phyloP scores from a whole-genome alignment of 2,113 vertebrate species.

The Gyps fulvus region DNA sequence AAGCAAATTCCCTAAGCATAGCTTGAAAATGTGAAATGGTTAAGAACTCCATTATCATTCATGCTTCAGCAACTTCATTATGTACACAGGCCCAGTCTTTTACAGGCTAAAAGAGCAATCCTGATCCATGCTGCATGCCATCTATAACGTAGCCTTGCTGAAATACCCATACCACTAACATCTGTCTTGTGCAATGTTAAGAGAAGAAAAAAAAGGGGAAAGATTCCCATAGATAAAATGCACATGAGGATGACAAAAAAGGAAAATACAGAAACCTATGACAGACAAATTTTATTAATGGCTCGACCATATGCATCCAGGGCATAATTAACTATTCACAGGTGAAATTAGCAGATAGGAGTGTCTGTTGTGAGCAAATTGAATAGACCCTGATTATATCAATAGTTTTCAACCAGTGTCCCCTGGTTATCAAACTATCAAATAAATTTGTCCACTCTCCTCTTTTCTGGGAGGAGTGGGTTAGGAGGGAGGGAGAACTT shows the following conservation, averaged over 20 bases:
- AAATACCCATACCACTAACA: slow-evolving; percentile 51
- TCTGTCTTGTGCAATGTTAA: slow-evolving; percentile 65
- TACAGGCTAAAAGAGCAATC: slow-evolving; percentile 47
- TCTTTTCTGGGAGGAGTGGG: slow-evolving; percentile 63
- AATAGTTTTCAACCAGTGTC: slow-evolving; percentile 85
- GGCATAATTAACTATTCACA: slow-evolving; percentile 97
- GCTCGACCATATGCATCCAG: slow-evolving; percentile 86
- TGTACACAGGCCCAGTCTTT: slow-evolving; percentile 47
- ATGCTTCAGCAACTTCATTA: slow-evolving; percentile 44
- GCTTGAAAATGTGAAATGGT: neutral
- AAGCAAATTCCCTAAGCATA: neutral
- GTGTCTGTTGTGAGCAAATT: slow-evolving; percentile 82
- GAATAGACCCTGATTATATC: slow-evolving; percentile 91
- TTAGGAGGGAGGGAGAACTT: slow-evolving; percentile 78
- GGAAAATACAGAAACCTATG: slow-evolving; percentile 74
- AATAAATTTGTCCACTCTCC: slow-evolving; percentile 94
- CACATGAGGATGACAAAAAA: slow-evolving; percentile 70
- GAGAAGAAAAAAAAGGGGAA: neutral
- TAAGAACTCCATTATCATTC: slow-evolving; percentile 36
- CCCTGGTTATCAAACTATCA: slow-evolving; percentile 95
- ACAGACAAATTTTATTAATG: slow-evolving; percentile 96
- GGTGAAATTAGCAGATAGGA: slow-evolving; percentile 98
- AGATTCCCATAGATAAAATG: slow-evolving; percentile 75
- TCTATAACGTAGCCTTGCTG: slow-evolving; percentile 40
- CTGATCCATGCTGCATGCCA: slow-evolving; percentile 49